Base-by-base conservation (phyloP, 2,113 vertebrate species). In the Brienomyrus longianalis region DNA sequence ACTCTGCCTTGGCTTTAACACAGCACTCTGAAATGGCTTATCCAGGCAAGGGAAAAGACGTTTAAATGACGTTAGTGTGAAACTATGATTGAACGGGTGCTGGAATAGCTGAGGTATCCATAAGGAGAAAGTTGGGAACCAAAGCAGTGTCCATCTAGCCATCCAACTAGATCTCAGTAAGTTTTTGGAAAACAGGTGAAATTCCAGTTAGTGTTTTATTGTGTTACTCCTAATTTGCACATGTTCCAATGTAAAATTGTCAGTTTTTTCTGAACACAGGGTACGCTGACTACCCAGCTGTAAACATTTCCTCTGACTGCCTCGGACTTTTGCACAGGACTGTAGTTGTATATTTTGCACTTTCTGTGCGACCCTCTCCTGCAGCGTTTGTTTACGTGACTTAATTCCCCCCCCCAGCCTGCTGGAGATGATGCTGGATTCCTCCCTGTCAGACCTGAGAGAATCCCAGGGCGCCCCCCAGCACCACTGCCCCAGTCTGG, bases 361-460 rank as follows among this genome's bases (percentile, higher is more conserved):
- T 1, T 6, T 59, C 3, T 23, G 3, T 23, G 56, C 21, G 31
- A 74, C 27, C 70, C 31, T 39, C 27, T 35, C 13, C 27, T 74
- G 1, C 31, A 35, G 4, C 15, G 13, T 77, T 77, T 39, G 31
- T 77, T 77, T 77, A 23, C 3, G 13, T 39, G 31, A 77, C 21
- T 11, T 39, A 35, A 31, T 43, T 39, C 3, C 77, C 0, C 45
- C 45, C 6, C 0, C 0, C 92, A 99, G 98, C 94, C 95, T 99
- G 88, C 92, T 99, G 94, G 98, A 99, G 96, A 98, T 99, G 98
- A 99, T 99, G 98, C 92, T 99, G 95, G 98, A 99, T 93, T 99
- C 98, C 0, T 97, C 98, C 0, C 91, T 98, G 93, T 97, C 96
- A 0, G 98, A 99, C 92, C 93, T 99, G 92, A 97, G 97, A 91